Percentiles rank a stretch among this genome's conserved stretches.
phyloP scores from a whole-genome alignment of 2,888 invertebrate species.

The Heterodera filipjevi region DNA sequence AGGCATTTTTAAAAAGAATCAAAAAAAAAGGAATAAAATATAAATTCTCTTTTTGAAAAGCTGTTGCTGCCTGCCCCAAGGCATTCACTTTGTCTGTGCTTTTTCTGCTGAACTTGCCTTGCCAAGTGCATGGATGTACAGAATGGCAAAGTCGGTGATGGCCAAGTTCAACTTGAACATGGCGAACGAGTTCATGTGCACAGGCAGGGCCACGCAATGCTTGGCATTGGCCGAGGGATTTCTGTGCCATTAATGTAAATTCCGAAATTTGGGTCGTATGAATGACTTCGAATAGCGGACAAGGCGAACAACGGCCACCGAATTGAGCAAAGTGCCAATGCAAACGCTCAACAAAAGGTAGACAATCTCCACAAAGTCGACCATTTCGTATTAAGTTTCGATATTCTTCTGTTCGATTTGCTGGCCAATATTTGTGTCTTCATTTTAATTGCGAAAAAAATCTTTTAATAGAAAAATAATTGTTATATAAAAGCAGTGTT shows the following conservation, averaged over 20 bases:
- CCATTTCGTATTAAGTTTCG: slow-evolving; percentile 18
- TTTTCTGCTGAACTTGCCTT: no score
- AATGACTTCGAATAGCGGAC: slow-evolving; percentile 44
- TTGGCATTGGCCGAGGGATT: slow-evolving; percentile 46
- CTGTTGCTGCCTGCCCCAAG: no score
- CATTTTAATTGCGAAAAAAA: no score
- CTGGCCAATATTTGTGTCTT: background rate
- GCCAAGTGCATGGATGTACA: slow-evolving; percentile 53
- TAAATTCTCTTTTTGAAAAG: no score
- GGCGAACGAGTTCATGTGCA: slow-evolving; percentile 49
- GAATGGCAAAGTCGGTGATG: slow-evolving; percentile 55
- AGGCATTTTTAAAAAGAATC: no score
- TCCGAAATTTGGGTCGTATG: background rate
- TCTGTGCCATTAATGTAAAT: slow-evolving; percentile 16
- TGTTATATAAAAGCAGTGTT: no score
- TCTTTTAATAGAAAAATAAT: no score
- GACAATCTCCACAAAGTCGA: slow-evolving; percentile 47
- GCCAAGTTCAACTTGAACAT: slow-evolving; percentile 57
- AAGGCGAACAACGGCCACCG: slow-evolving; percentile 39
- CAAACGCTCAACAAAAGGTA: slow-evolving; percentile 41
- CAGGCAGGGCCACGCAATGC: slow-evolving; percentile 46
- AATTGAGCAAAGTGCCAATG: slow-evolving; percentile 45
- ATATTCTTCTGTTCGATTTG: background rate
- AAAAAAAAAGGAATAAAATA: no score
- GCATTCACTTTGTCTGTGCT: no score